Evolutionary conservation across 2,888 invertebrate species (phyloP).

Genomic region (Teleiodes luculella): DNA sequence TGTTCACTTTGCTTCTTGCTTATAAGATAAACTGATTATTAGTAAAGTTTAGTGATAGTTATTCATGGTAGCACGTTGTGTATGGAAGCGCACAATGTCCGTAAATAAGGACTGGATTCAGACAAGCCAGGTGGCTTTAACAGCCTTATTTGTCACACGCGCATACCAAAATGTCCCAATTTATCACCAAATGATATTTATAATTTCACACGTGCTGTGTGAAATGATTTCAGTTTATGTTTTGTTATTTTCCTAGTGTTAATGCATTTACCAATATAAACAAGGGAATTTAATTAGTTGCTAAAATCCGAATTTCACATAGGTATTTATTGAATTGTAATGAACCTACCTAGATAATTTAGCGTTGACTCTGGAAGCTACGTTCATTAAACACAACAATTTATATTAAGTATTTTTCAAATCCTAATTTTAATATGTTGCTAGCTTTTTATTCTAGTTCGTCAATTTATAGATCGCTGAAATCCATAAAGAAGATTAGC

Average conservation of each 20-base stretch:
- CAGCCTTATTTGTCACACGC: slow-evolving; percentile 66
- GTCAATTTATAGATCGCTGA: too few species aligned
- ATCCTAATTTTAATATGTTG: too few species aligned
- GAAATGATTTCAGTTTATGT: not conserved
- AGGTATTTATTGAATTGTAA: too few species aligned
- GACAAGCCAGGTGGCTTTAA: slow-evolving; percentile 66
- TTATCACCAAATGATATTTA: slow-evolving; percentile 59
- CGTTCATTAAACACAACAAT: too few species aligned
- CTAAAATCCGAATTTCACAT: too few species aligned
- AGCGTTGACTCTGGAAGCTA: too few species aligned
- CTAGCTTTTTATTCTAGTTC: too few species aligned
- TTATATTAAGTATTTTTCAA: too few species aligned
- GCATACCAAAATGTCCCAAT: slow-evolving; percentile 58
- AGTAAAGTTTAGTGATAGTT: slow-evolving; percentile 4
- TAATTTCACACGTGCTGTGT: slow-evolving; percentile 24
- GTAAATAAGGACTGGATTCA: slow-evolving; percentile 21
- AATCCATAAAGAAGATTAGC: too few species aligned
- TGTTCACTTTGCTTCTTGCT: too few species aligned
- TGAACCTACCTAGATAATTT: too few species aligned
- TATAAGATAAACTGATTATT: slow-evolving; percentile 2
- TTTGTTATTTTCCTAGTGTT: not conserved
- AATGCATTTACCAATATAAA: not conserved
- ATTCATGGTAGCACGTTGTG: not conserved
- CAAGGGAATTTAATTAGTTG: too few species aligned
- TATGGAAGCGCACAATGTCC: not conserved